These are phyloP conservation scores for Drosophila lowei DNA, from an alignment of 1,140 invertebrate genomes.

Conservation along the genomic window DNA sequence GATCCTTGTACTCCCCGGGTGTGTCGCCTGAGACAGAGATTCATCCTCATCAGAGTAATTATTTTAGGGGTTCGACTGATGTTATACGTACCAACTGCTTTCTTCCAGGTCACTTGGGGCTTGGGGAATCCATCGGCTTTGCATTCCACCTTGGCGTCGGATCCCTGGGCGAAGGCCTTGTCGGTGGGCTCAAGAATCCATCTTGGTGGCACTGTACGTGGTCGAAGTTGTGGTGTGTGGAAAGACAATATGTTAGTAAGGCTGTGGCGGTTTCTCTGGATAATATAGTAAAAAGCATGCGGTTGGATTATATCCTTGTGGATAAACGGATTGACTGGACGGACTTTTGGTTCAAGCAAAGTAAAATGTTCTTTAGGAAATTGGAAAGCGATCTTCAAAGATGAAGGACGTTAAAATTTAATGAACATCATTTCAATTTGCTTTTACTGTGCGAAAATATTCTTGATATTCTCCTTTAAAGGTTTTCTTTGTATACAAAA, in stretches of 20 bases:
- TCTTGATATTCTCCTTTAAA: neutral
- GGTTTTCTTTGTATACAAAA: neutral
- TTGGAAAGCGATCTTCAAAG: neutral
- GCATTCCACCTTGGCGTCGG: slow-evolving; percentile 96
- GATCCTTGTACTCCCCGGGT: slow-evolving; percentile 95
- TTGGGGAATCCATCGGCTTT: slow-evolving; percentile 97
- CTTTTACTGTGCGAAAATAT: slow-evolving; percentile 51
- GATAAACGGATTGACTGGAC: slow-evolving; percentile 66
- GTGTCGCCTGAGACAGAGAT: slow-evolving; percentile 87
- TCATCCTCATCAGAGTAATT: neutral
- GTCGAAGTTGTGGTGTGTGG: slow-evolving; percentile 6
- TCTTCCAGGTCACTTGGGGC: slow-evolving; percentile 97
- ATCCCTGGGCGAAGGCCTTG: slow-evolving; percentile 96
- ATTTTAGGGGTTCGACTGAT: fast-evolving
- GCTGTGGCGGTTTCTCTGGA: slow-evolving; percentile 13
- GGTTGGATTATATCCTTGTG: slow-evolving; percentile 12
- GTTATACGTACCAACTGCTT: slow-evolving; percentile 90
- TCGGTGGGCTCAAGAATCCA: slow-evolving; percentile 98
- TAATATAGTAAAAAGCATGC: slow-evolving; percentile 57
- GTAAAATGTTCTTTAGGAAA: slow-evolving; percentile 33
- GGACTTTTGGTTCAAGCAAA: slow-evolving; percentile 52
- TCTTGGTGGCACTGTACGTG: slow-evolving; percentile 93
- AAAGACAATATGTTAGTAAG: slow-evolving; percentile 64
- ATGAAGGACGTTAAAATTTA: neutral
- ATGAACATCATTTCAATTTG: slow-evolving; percentile 53